Evolutionary conservation across 2,888 invertebrate species (phyloP), one percentile per base, ranked within the genome.

Genomic region (Zonitis immaculata): DNA sequence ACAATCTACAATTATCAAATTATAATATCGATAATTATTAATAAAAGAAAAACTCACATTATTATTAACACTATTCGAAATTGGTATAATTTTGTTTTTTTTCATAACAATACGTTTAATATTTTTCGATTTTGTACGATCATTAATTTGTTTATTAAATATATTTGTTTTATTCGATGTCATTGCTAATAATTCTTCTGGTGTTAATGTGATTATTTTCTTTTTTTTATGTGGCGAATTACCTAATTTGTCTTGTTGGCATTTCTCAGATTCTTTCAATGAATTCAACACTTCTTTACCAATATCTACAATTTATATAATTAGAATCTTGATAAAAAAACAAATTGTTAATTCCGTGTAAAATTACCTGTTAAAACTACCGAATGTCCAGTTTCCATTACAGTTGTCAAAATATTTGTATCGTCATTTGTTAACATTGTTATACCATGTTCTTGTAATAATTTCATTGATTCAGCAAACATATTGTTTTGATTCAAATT

Each of bases 371-470:
- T 93, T 44, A 94, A 81, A 59, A 91, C 86, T 49, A 94, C 84
- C 56, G 89, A 89, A 68, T 92, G 87, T 1, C 94, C 94, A 74
- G 86, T 88, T 77, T 90, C 88, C 72, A 95, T 82, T 27, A 91
- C 92, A 54, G 84, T 86, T 60, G 87, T 86, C 52, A 92, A 84
- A 57, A 88, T 81, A 54, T 78, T 88, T 75, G 78, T 83, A 62
- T 86, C 85, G 72, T 92, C 92, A 55, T 65, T 64, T 47, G 91
- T 88, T 71, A 93, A 82, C 85, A 94, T 87, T 43, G 90, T 87
- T 67, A 93, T 91, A 57, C 92, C 93, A 76, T 93, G 91, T 63
- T 85, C 83, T 72, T 91, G 88, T 54, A 94, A 79, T 75, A 93
- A 79, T 71, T 85, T 83, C 58, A 88, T 77, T 16, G 79, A 79